Evolutionary conservation across 2,113 vertebrate species (phyloP).

Genomic region (Prolemur simus): DNA sequence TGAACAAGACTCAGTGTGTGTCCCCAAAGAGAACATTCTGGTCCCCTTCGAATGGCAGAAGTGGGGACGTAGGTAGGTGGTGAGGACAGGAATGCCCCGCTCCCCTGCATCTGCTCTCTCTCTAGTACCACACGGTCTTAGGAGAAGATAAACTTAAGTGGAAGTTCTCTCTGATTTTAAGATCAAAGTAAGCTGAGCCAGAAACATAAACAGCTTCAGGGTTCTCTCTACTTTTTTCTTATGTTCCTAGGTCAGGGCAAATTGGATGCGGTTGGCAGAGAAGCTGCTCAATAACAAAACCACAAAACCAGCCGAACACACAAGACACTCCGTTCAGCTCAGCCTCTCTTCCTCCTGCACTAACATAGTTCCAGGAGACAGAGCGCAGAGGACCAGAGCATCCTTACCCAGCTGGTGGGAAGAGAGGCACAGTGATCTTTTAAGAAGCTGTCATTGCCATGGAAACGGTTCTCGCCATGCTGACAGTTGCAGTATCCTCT

Average conservation of each 20-base stretch:
- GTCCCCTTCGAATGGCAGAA: not conserved
- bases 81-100: rapidly evolving
- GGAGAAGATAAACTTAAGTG: not conserved
- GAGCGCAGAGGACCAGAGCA: rapidly evolving
- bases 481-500: not conserved
- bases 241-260: not conserved
- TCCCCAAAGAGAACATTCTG: not conserved
- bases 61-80: not conserved
- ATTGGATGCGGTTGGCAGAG: not conserved
- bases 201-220: not conserved
- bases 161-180: not conserved
- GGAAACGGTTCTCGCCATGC: not conserved
- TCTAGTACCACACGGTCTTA: not conserved
- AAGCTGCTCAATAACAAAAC: not conserved
- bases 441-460: not conserved
- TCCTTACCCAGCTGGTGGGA: not conserved
- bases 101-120: not conserved
- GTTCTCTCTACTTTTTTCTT: not conserved
- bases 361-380: not conserved
- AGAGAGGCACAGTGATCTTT: not conserved
- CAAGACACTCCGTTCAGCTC: not conserved
- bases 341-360: not conserved
- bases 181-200: not conserved
- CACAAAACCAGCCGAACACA: not conserved
- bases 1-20: rapidly evolving